Percentiles rank a stretch among this genome's conserved stretches.
These are phyloP conservation scores for Hylaeus volcanicus DNA, from an alignment of 1,140 invertebrate species.

Conservation along the genomic window DNA sequence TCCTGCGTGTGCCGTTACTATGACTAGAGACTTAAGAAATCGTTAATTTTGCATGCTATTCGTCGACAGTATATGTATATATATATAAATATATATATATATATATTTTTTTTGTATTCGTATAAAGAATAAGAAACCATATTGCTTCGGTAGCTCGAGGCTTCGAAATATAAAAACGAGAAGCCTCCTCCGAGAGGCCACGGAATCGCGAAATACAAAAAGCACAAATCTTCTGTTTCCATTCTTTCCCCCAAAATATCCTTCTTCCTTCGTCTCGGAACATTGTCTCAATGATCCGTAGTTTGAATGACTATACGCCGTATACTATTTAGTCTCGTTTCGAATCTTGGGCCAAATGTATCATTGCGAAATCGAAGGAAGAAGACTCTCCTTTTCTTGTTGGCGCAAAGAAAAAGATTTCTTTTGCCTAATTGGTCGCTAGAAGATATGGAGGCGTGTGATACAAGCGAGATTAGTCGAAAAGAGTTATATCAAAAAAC, in stretches of 20 bases:
- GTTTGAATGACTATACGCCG: background rate
- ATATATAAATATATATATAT: background rate
- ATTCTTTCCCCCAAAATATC: conserved; percentile 25
- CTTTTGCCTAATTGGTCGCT: conserved; percentile 58
- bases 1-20: conserved; percentile 61
- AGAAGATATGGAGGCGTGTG: conserved; percentile 60
- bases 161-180: conserved; percentile 65
- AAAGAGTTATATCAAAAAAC: conserved; percentile 72
- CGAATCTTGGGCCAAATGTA: conserved; percentile 6
- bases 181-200: conserved; percentile 48
- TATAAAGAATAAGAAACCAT: conserved; percentile 69
- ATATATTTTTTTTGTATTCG: conserved; percentile 54
- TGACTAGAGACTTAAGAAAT: conserved; percentile 74
- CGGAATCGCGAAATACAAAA: conserved; percentile 67
- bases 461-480: conserved; percentile 68
- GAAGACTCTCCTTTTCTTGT: conserved; percentile 39
- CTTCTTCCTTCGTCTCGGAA: conserved; percentile 46
- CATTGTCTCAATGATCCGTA: background rate
- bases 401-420: conserved; percentile 39
- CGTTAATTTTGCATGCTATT: conserved; percentile 60
- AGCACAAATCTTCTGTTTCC: conserved; percentile 61
- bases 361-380: conserved; percentile 45
- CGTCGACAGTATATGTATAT: conserved; percentile 38
- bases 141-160: conserved; percentile 55
- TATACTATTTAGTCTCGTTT: background rate